Conservation (phyloP, 2,113 vertebrate genomes). For the Atherinomorus stipes region DNA sequence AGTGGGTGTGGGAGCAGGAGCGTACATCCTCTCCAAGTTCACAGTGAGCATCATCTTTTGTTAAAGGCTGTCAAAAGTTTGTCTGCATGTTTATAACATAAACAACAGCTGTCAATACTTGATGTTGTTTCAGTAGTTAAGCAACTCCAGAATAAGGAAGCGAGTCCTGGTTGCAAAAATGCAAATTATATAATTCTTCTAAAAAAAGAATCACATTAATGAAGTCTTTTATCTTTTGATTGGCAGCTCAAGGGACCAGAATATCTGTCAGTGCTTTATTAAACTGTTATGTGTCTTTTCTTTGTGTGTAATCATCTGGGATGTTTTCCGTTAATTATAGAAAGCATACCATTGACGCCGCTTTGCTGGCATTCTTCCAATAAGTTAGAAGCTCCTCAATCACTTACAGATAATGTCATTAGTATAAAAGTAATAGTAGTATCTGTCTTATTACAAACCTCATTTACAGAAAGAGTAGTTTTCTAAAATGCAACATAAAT, state of each 20-base stretch:
- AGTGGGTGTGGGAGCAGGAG: conserved; percentile 91
- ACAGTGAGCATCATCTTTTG: conserved; percentile 79
- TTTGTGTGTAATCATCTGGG: not conserved
- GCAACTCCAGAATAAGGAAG: not conserved
- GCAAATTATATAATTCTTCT: not conserved
- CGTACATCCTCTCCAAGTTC: conserved; percentile 89
- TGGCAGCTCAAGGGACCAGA: not conserved
- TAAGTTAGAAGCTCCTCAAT: not conserved
- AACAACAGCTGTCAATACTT: not conserved
- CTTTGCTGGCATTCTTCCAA: not conserved
- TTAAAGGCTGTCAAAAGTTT: not conserved
- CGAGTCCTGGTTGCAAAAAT: not conserved
- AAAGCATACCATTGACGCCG: not conserved
- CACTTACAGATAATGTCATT: not conserved
- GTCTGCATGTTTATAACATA: not conserved
- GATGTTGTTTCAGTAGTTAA: not conserved
- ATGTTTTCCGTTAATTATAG: not conserved
- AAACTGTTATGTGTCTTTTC: not conserved
- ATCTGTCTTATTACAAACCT: too few relatives aligned
- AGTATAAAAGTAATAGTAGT: too few relatives aligned
- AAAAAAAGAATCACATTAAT: not conserved
- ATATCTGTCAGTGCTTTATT: not conserved
- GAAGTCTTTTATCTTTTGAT: not conserved
- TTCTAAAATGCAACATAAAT: too few relatives aligned
- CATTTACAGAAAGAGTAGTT: too few relatives aligned